Evolutionary conservation across 2,113 vertebrate genomes (phyloP).

Genomic region (Thunnus maccoyii): DNA sequence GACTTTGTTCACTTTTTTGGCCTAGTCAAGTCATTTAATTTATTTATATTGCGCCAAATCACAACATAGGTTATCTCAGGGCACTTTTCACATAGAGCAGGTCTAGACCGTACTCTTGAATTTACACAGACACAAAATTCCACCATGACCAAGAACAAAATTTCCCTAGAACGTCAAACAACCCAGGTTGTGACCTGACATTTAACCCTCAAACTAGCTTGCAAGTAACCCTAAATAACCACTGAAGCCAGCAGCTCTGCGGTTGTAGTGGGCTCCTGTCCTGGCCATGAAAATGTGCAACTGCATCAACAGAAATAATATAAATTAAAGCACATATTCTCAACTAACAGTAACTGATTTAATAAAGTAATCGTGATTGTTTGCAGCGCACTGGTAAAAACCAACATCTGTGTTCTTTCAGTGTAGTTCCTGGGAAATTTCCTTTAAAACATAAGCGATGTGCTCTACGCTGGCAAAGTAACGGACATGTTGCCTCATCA

Average conservation of each 20-base stretch:
- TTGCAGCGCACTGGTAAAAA: not conserved
- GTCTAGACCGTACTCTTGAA: no score
- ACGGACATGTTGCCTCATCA: not conserved
- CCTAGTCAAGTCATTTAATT: no score
- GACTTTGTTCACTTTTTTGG: not conserved
- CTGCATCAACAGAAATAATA: not conserved
- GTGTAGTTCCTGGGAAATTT: not conserved
- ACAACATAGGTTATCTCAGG: no score
- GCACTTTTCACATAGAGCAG: no score
- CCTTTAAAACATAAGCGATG: not conserved
- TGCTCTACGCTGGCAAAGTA: not conserved
- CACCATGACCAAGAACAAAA: not conserved
- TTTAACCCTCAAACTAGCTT: no score
- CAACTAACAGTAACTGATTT: not conserved
- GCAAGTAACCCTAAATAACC: not conserved
- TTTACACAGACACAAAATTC: no score
- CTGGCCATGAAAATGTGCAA: not conserved
- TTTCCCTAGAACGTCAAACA: no score
- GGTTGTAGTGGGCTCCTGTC: not conserved
- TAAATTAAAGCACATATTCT: not conserved
- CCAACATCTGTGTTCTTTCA: slow-evolving; percentile 1
- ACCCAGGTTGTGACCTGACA: no score
- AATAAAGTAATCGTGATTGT: not conserved
- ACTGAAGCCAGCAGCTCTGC: not conserved
- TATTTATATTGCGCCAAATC: no score